Conservation (phyloP, 2,888 invertebrate species). For the Cataglyphis livida region DNA sequence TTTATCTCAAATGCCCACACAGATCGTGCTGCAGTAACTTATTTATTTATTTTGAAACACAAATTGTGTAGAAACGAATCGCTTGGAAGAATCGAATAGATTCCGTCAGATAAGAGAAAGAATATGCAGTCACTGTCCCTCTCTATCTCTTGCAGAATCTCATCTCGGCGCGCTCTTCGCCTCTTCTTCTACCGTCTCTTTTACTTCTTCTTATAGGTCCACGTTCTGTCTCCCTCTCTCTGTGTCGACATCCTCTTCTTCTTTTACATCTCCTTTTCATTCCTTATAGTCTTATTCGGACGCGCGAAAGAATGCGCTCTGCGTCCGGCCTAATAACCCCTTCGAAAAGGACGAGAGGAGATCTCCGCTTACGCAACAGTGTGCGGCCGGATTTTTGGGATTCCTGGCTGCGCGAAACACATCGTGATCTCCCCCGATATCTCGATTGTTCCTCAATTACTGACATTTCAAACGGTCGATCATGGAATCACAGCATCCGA, state of each 20-base stretch:
- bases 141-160: slow-evolving; percentile 10
- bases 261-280: slow-evolving; percentile 54
- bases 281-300: slow-evolving; percentile 69
- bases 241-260: slow-evolving; percentile 57
- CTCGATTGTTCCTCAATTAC: slow-evolving; percentile 48
- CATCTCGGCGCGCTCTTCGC: slow-evolving; percentile 6
- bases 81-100: slow-evolving; percentile 14
- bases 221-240: slow-evolving; percentile 49
- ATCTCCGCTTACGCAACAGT: slow-evolving; percentile 82
- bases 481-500: neutral
- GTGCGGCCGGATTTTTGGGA: slow-evolving; percentile 79
- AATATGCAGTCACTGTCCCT: slow-evolving; percentile 6
- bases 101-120: slow-evolving; percentile 11
- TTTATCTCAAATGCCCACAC: neutral
- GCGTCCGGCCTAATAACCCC: slow-evolving; percentile 81
- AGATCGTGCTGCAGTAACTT: neutral
- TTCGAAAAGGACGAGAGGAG: slow-evolving; percentile 67
- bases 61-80: slow-evolving; percentile 14
- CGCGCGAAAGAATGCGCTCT: slow-evolving; percentile 74
- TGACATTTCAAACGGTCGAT: slow-evolving; percentile 41
- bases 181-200: slow-evolving; percentile 18
- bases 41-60: slow-evolving; percentile 1
- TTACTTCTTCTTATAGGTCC: slow-evolving; percentile 20
- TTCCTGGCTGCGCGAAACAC: slow-evolving; percentile 68
- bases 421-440: slow-evolving; percentile 33